Base-by-base conservation (phyloP, 2,797 vertebrate genomes). In the Oryzias sinensis region DNA sequence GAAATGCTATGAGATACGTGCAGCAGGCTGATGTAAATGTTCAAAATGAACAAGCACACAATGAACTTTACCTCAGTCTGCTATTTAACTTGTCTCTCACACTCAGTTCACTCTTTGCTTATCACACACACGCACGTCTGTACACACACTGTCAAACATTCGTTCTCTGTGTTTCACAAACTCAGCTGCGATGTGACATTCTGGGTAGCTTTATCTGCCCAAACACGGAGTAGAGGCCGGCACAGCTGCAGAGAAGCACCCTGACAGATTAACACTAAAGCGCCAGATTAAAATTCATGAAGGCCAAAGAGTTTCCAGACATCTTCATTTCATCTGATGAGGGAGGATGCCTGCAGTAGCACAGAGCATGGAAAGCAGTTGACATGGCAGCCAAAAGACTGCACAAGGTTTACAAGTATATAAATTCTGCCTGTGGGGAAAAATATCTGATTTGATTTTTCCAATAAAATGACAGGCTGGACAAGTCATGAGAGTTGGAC, bases 251-350 rank as follows among this genome's bases (percentile, higher is more conserved):
- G 27, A 1, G 1, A 46, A 59, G 18, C 59, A 1, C 50, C 29
- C 57, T 76, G 73, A 76, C 59, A n/a, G 71, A 83, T 74, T 59
- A 61, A 60, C 57, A 56, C 51, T 57, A 57, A 40, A 56, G 64
- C 5, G 41, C 3, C 48, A 71, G 72, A 76, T 77, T 72, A 61
- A 74, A 74, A 72, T 58, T 70, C 68, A 65, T 18, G 50, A 49
- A 45, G 48, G 52, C 59, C 52, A 1, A 22, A 13, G 49, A 68
- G 69, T 64, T 76, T 68, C 56, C 72, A 72, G 71, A 77, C 69
- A 57, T 57, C 64, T 70, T 42, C 16, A 55, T 71, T 73, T 64
- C 64, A 49, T 68, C 59, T 68, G 69, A 72, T 59, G 68, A 64
- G 60, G 49, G 51, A 1, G 59, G 55, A 51, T 66, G 59, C 58